Conservation (phyloP, 2,113 vertebrate genomes). For the Poecilia latipinna region DNA sequence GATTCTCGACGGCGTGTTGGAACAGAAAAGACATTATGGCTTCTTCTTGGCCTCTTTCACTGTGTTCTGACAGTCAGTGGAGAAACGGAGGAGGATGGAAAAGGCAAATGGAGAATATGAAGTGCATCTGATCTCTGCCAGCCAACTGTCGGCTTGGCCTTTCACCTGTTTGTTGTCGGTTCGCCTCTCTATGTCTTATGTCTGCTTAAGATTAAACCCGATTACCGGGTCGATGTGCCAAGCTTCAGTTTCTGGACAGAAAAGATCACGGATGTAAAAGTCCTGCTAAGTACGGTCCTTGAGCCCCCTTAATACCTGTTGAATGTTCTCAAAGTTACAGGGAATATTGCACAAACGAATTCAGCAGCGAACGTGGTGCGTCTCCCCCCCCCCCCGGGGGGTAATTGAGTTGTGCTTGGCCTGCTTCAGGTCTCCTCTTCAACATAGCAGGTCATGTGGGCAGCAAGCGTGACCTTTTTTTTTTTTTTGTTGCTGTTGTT, state of each 20-base stretch:
- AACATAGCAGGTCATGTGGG: conserved; percentile 69
- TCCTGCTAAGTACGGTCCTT: not conserved
- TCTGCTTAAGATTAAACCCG: conserved; percentile 45
- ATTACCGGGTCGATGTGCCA: conserved; percentile 10
- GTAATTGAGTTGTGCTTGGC: conserved; percentile 67
- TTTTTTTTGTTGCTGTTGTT: not conserved
- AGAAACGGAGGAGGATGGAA: not conserved
- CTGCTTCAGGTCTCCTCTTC: conserved; percentile 63
- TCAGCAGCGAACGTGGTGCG: conserved; percentile 59
- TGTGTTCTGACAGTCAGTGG: conserved; percentile 3
- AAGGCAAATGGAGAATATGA: conserved; percentile 18
- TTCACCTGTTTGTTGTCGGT: conserved; percentile 47
- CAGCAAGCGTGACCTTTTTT: conserved; percentile 70
- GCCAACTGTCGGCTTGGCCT: conserved; percentile 36
- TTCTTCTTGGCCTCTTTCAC: not conserved
- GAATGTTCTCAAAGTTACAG: conserved; percentile 44
- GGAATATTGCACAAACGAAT: conserved; percentile 53
- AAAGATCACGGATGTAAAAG: not conserved
- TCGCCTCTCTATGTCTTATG: conserved; percentile 26
- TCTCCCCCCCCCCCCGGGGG: conserved; percentile 53
- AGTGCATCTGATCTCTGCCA: conserved; percentile 30
- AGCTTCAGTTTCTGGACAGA: conserved; percentile 12
- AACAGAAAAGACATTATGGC: conserved; percentile 2
- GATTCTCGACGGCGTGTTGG: not conserved
- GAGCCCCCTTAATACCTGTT: conserved; percentile 51